Evolutionary conservation across 2,113 vertebrate genomes (phyloP), one percentile per base, ranked within the genome.

Genomic region (Platysteira castanea): DNA sequence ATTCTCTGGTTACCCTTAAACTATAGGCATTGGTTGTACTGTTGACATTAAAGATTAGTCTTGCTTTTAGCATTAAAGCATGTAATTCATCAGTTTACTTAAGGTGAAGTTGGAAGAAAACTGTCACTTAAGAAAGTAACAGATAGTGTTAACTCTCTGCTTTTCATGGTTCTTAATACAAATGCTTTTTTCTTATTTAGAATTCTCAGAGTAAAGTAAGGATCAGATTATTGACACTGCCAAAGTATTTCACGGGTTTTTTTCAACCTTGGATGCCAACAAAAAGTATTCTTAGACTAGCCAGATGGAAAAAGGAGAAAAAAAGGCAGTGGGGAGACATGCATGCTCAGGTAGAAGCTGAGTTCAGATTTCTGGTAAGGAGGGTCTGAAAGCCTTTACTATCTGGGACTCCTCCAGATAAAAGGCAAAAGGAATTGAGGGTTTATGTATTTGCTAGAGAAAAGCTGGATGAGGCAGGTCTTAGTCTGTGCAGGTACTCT

Each of bases 251-350:
- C 50, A 47, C 17, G 5, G 10, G n/a, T 41, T 69, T 70, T 77
- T 79, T 95, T 67, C 73, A 82, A 23, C 79, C 91, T 87, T 63
- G 26, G 39, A 79, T 93, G 69, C 77, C 89, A 96, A 57, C 64
- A 49, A 54, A 39, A 71, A 68, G 16, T 83, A 87, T 93, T 77
- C 53, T 89, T 56, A 84, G 90, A 92, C 80, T 60, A 87, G 63
- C 68, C 90, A 96, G 96, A 95, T 95, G 93, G 87, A 57, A 80
- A 90, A 89, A 74, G 35, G 61, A 76, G 46, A 15, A 26, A 80
- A 84, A 87, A 93, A 93, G 59, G 84, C 90, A 86, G 69, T 37
- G 42, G 52, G 80, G 69, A 92, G 56, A 39, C 79, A 87, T 53
- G 86, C 71, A 50, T 65, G 42, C 80, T 90, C 67, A 74, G 83